phyloP scores from a whole-genome alignment of 2,113 vertebrate species.

The Entelurus aequoreus region DNA sequence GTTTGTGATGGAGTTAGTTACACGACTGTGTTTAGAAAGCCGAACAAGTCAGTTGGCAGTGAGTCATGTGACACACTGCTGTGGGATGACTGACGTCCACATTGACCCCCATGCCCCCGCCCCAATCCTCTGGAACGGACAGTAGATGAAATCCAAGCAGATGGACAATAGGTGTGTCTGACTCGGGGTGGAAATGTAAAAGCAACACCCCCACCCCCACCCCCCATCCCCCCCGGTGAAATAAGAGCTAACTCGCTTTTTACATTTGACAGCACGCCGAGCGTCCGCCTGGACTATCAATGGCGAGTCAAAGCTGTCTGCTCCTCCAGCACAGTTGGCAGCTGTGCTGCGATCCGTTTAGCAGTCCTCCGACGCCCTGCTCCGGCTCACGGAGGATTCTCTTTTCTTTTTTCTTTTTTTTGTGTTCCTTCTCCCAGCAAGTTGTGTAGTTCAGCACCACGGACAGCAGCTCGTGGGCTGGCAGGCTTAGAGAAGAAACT shows the following conservation, averaged over 20 bases:
- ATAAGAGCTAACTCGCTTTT: conserved; percentile 16
- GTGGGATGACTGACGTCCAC: conserved; percentile 62
- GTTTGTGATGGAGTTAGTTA: conserved; percentile 61
- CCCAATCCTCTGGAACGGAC: conserved; percentile 48
- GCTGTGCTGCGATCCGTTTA: conserved; percentile 24
- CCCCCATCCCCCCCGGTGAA: conserved; percentile 13
- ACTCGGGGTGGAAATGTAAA: conserved; percentile 24
- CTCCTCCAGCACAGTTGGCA: conserved; percentile 39
- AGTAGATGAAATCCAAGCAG: conserved; percentile 58
- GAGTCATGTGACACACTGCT: conserved; percentile 56
- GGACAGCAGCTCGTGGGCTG: conserved; percentile 44
- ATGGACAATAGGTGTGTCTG: conserved; percentile 11
- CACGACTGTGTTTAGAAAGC: conserved; percentile 68
- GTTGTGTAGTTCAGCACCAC: conserved; percentile 54
- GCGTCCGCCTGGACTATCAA: conserved; percentile 3
- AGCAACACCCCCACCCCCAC: background rate
- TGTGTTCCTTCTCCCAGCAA: background rate
- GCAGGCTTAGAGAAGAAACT: conserved; percentile 23
- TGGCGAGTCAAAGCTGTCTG: conserved; percentile 13
- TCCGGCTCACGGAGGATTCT: background rate
- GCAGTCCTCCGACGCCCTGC: background rate
- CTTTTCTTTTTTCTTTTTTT: too few relatives aligned
- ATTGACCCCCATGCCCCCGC: conserved; percentile 54
- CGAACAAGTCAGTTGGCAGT: conserved; percentile 57
- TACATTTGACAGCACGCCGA: conserved; percentile 28